A percentile compares a stretch with the other conserved stretches of the same genome.
phyloP scores from a whole-genome alignment of 2,113 vertebrate genomes.

The Orthonyx spaldingii region DNA sequence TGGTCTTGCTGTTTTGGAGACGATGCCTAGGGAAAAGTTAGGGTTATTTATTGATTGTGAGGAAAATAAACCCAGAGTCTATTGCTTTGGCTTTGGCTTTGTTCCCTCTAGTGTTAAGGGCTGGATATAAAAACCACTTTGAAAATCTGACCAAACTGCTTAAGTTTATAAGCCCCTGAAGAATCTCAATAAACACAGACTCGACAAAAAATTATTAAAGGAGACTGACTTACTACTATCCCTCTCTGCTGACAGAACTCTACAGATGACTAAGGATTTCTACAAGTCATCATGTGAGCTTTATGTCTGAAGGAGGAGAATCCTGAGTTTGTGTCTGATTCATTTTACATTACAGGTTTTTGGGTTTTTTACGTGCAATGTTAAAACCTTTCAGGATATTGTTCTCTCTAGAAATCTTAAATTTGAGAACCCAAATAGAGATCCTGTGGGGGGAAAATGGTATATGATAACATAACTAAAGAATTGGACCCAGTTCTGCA shows the following conservation, averaged over 20 bases:
- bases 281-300: not conserved
- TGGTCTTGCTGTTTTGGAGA: not conserved
- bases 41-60: not conserved
- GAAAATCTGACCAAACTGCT: slow-evolving; percentile 25
- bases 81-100: slow-evolving; percentile 13
- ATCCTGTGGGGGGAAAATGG: not conserved
- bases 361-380: not conserved
- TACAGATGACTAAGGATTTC: not conserved
- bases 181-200: slow-evolving; percentile 22
- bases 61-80: not conserved
- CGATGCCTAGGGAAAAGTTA: not conserved
- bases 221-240: not conserved
- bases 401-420: not conserved
- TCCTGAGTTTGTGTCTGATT: not conserved
- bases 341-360: not conserved
- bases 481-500: not conserved
- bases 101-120: not conserved
- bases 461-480: not conserved
- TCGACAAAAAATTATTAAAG: not conserved
- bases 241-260: not conserved
- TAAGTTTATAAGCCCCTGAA: slow-evolving; percentile 20
- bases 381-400: not conserved
- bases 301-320: not conserved
- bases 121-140: not conserved
- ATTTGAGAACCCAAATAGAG: not conserved